These are phyloP conservation scores for Scrobipalpa atriplicella DNA, from an alignment of 2,888 invertebrate genomes.

Conservation along the genomic window DNA sequence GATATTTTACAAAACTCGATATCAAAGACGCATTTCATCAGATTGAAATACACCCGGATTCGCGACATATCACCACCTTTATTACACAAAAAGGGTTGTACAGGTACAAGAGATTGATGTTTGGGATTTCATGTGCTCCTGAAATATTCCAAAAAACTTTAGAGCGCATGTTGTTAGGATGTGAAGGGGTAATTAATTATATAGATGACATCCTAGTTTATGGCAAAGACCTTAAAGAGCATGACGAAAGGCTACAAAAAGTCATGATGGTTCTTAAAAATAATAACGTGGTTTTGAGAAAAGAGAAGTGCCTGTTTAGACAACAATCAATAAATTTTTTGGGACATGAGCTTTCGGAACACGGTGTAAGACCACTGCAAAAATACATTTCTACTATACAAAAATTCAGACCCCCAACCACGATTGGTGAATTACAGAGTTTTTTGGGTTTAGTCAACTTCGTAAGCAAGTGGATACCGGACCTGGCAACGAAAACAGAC, in stretches of 20 bases:
- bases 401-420: not conserved
- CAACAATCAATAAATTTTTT: conserved; percentile 11
- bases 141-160: conserved; percentile 55
- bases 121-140: conserved; percentile 51
- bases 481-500: conserved; percentile 38
- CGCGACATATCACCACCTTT: conserved; percentile 54
- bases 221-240: conserved; percentile 32
- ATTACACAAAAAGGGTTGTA: conserved; percentile 52
- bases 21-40: conserved; percentile 55
- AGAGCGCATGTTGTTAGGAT: conserved; percentile 46
- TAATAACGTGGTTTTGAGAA: conserved; percentile 22
- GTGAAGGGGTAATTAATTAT: conserved; percentile 49
- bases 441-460: conserved; percentile 36
- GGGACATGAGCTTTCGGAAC: conserved; percentile 27
- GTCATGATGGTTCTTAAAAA: conserved; percentile 12
- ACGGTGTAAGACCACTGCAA: conserved; percentile 12
- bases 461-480: conserved; percentile 38
- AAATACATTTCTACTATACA: not conserved
- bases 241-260: conserved; percentile 42
- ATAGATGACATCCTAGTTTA: conserved; percentile 34
- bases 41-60: conserved; percentile 38
- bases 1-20: conserved; percentile 47
- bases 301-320: conserved; percentile 19
- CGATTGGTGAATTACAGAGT: conserved; percentile 20
- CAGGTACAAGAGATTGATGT: conserved; percentile 48